phyloP scores from a whole-genome alignment of 1,140 invertebrate species.

The Periplaneta americana region DNA sequence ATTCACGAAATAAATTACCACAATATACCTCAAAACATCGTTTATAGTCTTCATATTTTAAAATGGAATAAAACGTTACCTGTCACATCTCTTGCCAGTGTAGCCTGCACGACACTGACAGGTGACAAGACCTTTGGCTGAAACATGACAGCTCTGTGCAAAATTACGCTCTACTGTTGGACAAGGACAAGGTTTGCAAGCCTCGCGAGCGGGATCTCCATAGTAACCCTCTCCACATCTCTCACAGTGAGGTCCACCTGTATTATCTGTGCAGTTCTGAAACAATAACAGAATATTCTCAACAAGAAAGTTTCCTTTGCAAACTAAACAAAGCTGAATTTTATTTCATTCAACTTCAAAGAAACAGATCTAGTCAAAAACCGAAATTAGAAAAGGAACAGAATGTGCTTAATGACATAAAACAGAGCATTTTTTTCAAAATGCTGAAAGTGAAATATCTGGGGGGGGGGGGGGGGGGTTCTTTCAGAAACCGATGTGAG shows the following conservation, averaged over 20 bases:
- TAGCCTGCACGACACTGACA: conserved; percentile 68
- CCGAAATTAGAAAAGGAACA: neutral
- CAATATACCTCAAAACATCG: no score
- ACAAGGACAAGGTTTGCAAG: conserved; percentile 84
- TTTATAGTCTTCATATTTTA: no score
- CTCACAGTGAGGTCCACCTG: conserved; percentile 70
- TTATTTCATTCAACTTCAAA: no score
- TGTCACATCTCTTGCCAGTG: conserved; percentile 54
- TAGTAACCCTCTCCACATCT: conserved; percentile 78
- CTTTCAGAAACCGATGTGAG: no score
- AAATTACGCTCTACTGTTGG: conserved; percentile 65
- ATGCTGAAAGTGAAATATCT: no score
- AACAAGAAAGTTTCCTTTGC: neutral
- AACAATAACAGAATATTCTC: conserved; percentile 18
- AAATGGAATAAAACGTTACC: no score
- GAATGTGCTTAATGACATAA: neutral
- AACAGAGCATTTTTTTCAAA: no score
- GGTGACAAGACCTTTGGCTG: conserved; percentile 44
- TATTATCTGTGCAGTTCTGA: conserved; percentile 79
- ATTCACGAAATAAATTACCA: no score
- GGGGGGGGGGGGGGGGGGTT: no score
- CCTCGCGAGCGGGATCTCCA: conserved; percentile 57
- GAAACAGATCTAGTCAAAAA: no score
- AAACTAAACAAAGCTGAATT: no score
- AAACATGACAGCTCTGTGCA: conserved; percentile 60